A percentile compares a stretch with the other conserved stretches of the same genome.
These are phyloP conservation scores for Sinosuthora webbiana DNA, from an alignment of 2,113 vertebrate genomes.

Conservation along the genomic window DNA sequence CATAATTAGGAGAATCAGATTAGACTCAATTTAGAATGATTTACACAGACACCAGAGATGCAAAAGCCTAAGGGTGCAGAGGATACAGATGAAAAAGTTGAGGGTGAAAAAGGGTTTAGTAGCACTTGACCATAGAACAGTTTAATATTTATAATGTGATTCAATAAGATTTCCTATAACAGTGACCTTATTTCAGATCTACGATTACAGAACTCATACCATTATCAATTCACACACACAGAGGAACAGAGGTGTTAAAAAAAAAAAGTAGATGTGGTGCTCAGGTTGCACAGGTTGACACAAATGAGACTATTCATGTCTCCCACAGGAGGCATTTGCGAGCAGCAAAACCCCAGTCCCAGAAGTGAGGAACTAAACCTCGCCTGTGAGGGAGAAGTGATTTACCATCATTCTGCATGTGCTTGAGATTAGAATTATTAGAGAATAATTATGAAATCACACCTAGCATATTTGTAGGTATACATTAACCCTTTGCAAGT, in stretches of 20 bases:
- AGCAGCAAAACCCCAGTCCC: not conserved
- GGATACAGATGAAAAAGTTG: not conserved
- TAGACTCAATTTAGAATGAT: not conserved
- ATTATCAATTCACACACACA: not conserved
- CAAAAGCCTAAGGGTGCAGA: not conserved
- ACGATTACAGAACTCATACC: not conserved
- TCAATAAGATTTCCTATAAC: not conserved
- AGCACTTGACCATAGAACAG: not conserved
- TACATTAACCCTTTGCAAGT: not conserved
- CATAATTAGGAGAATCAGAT: not conserved
- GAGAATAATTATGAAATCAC: not conserved
- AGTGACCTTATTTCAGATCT: not conserved
- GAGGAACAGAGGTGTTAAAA: not conserved
- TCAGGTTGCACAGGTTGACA: not conserved
- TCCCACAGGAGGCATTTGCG: not conserved
- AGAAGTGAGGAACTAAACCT: not conserved
- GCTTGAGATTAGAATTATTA: not conserved
- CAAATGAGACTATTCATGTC: not conserved
- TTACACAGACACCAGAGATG: not conserved
- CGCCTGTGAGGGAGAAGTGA: not conserved
- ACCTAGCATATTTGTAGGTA: not conserved
- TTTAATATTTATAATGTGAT: not conserved
- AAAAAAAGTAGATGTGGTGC: no score
- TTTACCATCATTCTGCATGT: not conserved
- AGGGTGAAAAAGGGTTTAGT: not conserved